Conservation (phyloP, 2,888 invertebrate genomes). For the Pachliopta kotzebuea region DNA sequence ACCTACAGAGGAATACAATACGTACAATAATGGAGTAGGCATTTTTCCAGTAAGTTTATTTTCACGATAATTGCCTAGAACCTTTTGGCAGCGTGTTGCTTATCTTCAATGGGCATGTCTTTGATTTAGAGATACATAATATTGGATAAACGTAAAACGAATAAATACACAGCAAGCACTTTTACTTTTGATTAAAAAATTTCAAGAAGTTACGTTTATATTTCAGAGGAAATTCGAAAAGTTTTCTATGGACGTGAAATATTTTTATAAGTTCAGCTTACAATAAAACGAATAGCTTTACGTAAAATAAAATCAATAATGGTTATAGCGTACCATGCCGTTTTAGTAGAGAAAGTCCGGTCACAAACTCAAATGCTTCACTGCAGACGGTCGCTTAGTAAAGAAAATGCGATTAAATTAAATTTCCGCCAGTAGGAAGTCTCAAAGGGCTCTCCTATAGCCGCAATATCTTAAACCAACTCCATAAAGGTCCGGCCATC, state of each 20-base stretch:
- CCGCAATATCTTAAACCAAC: constrained; percentile 70
- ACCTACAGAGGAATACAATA: constrained; percentile 44
- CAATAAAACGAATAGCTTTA: too few relatives aligned
- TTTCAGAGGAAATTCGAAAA: too few relatives aligned
- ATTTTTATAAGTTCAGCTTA: too few relatives aligned
- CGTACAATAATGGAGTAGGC: constrained; percentile 45
- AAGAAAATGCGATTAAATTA: constrained; percentile 75
- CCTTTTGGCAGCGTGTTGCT: constrained; percentile 38
- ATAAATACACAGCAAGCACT: too few relatives aligned
- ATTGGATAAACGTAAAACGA: too few relatives aligned
- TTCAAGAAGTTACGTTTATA: too few relatives aligned
- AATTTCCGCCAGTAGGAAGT: constrained; percentile 67
- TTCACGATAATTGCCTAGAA: constrained; percentile 56
- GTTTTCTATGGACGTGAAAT: too few relatives aligned
- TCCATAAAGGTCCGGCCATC: constrained; percentile 52
- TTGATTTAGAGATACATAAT: too few relatives aligned
- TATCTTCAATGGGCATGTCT: constrained; percentile 31
- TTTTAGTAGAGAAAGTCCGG: constrained; percentile 46
- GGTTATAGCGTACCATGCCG: constrained; percentile 13
- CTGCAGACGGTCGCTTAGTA: constrained; percentile 57
- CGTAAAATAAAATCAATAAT: constrained; percentile 12
- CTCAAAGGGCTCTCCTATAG: constrained; percentile 70
- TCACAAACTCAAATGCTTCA: constrained; percentile 49
- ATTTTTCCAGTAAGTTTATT: constrained; percentile 50
- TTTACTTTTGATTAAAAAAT: too few relatives aligned